Conservation (phyloP, 2,888 invertebrate genomes). For the Nasonovia ribisnigri region DNA sequence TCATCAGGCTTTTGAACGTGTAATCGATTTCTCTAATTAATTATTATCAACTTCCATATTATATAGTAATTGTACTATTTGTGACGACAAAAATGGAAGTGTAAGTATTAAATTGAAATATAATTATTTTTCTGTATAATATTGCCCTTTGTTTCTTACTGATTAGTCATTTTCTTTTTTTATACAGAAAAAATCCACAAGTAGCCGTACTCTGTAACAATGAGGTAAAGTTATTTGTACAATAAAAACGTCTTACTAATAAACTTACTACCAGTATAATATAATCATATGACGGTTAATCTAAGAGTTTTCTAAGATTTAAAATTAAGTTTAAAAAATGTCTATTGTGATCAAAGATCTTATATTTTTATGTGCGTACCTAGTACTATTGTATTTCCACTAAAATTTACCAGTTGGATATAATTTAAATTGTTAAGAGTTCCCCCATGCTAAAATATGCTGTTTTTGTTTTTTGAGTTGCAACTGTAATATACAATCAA, state of each 20-base stretch:
- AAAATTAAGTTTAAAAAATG: neutral
- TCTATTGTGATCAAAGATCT: neutral
- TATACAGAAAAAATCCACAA: conserved; percentile 67
- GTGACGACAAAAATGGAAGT: conserved; percentile 29
- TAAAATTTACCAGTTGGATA: too few species aligned
- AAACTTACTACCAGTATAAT: neutral
- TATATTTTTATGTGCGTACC: too few species aligned
- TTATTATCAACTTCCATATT: neutral
- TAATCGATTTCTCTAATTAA: neutral
- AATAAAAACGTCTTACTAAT: too few species aligned
- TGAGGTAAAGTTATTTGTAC: conserved; percentile 65
- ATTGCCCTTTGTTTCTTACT: neutral
- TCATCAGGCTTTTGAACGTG: neutral
- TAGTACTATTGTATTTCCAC: too few species aligned
- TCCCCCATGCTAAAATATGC: neutral
- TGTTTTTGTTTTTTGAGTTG: neutral
- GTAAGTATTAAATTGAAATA: conserved; percentile 26
- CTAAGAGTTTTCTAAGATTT: neutral
- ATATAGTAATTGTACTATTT: neutral
- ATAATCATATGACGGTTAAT: neutral
- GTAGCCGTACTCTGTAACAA: conserved; percentile 67
- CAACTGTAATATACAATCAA: neutral
- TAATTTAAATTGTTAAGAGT: neutral
- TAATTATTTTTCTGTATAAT: neutral
- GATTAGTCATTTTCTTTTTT: neutral